Percentiles rank a stretch among this genome's conserved stretches.
Conservation (phyloP, 2,113 vertebrate species). For the Murina feae region DNA sequence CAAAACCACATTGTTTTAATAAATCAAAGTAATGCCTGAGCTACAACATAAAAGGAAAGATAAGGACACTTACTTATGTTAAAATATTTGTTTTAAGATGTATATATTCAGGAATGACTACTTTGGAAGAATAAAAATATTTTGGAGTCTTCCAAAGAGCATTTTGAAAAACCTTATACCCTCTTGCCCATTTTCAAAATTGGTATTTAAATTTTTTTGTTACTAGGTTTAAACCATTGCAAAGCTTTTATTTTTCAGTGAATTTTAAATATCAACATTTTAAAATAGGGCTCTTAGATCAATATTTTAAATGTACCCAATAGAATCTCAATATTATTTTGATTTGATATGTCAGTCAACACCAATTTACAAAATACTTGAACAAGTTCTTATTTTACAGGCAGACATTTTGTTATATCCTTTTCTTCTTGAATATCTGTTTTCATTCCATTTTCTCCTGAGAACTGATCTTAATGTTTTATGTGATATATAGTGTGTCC, state of each 20-base stretch:
- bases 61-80: not conserved
- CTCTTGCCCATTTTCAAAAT: not conserved
- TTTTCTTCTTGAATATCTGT: constrained; percentile 28
- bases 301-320: not conserved
- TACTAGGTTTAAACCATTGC: not conserved
- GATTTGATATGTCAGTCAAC: not conserved
- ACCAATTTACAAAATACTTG: not conserved
- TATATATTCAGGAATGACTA: not conserved
- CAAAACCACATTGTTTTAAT: not conserved
- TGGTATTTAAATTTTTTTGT: not conserved
- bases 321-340: not conserved
- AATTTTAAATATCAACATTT: not conserved
- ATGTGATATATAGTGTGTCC: not conserved
- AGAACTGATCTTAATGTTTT: not conserved
- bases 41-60: not conserved
- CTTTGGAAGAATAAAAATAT: not conserved
- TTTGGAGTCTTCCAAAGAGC: not conserved
- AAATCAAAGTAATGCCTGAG: not conserved
- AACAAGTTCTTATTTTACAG: not conserved
- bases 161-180: not conserved
- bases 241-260: not conserved
- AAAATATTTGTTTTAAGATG: not conserved
- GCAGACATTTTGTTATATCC: not conserved
- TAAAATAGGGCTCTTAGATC: not conserved
- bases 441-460: not conserved